These are phyloP conservation scores for Rhodophaea formosa DNA, from an alignment of 2,888 invertebrate genomes.

Conservation along the genomic window DNA sequence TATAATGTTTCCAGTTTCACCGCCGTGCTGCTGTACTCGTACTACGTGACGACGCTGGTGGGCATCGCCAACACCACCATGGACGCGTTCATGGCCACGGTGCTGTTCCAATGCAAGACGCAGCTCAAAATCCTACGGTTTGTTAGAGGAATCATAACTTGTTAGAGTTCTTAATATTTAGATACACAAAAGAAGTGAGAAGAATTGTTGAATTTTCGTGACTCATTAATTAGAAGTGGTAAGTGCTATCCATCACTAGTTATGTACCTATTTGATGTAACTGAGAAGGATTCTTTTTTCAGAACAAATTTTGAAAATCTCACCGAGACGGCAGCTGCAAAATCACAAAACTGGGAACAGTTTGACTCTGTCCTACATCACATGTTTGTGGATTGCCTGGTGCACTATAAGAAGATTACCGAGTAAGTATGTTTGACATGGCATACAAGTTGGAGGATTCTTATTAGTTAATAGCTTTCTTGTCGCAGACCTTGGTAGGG, in stretches of 20 bases:
- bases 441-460: too few species aligned
- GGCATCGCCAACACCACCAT: conserved; percentile 74
- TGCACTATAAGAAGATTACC: conserved; percentile 3
- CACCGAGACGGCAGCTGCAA: not conserved
- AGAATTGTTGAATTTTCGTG: too few species aligned
- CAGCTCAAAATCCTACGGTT: conserved; percentile 62
- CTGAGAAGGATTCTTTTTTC: not conserved
- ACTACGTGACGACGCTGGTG: conserved; percentile 65
- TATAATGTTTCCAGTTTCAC: conserved; percentile 45
- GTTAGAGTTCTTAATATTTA: not conserved
- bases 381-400: conserved; percentile 6
- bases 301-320: not conserved
- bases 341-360: not conserved
- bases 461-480: too few species aligned
- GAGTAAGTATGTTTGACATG: not conserved
- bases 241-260: too few species aligned
- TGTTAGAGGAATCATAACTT: conserved; percentile 4
- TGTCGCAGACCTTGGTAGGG: too few species aligned
- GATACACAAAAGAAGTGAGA: too few species aligned
- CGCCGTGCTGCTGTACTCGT: conserved; percentile 56
- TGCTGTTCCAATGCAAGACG: conserved; percentile 60
- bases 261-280: too few species aligned
- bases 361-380: not conserved
- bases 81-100: conserved; percentile 70
- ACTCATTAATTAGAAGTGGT: too few species aligned